Evolutionary conservation across 2,113 vertebrate genomes (phyloP).

Genomic region (Oxyura jamaicensis): DNA sequence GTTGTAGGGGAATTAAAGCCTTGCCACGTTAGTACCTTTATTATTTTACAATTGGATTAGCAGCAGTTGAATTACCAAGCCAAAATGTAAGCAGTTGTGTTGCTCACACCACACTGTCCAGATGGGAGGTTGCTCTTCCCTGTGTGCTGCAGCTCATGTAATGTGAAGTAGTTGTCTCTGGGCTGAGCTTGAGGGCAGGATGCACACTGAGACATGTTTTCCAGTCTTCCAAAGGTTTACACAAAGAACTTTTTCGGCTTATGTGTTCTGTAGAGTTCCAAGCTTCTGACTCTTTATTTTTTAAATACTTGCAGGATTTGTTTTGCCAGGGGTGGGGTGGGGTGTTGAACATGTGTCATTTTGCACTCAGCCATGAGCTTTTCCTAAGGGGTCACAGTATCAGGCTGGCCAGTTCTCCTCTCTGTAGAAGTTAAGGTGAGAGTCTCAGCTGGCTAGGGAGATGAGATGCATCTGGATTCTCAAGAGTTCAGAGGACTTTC

Average conservation of each 20-base stretch:
- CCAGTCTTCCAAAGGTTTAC: not conserved
- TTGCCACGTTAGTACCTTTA: not conserved
- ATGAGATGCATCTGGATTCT: not conserved
- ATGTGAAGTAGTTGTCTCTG: fast-evolving
- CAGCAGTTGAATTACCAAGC: constrained; percentile 34
- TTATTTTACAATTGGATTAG: constrained; percentile 3
- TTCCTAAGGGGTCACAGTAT: not conserved
- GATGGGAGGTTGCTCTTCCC: not conserved
- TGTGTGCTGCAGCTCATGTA: not conserved
- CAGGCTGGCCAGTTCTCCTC: not conserved
- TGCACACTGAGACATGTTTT: not conserved
- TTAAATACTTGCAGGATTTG: not conserved
- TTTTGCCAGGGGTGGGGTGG: not conserved
- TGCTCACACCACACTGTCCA: not conserved
- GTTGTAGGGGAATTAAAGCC: not conserved
- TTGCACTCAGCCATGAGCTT: not conserved
- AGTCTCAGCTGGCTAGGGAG: not conserved
- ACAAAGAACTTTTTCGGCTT: not conserved
- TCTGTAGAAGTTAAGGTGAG: not conserved
- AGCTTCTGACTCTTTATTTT: not conserved
- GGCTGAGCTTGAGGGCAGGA: not conserved
- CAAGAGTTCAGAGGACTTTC: not conserved
- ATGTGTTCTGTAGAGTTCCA: not conserved
- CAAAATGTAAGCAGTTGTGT: not conserved
- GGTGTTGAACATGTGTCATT: not conserved